These are phyloP conservation scores for Harpagifer antarcticus DNA, from an alignment of 2,797 vertebrate genomes.

Conservation along the genomic window DNA sequence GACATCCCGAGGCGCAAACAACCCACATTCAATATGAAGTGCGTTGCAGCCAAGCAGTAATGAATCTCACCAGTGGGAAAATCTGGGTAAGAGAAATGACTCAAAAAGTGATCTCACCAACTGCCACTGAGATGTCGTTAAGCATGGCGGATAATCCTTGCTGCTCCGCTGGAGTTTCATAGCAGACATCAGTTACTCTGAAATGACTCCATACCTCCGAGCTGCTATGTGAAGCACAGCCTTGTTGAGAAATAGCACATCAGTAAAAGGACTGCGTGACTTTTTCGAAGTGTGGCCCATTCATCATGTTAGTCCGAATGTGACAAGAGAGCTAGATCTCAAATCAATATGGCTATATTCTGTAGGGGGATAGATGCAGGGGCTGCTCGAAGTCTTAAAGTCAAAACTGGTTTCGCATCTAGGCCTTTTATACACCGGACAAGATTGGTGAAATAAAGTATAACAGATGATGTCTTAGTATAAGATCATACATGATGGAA, in stretches of 20 bases:
- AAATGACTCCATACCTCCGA: neutral
- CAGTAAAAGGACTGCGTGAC: constrained; percentile 29
- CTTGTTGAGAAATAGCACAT: constrained; percentile 28
- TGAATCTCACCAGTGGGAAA: constrained; percentile 32
- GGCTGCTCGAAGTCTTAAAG: neutral
- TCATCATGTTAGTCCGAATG: constrained; percentile 24
- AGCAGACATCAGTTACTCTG: constrained; percentile 42
- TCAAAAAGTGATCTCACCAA: constrained; percentile 26
- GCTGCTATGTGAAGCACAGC: constrained; percentile 23
- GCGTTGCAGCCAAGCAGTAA: constrained; percentile 25
- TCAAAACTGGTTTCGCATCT: neutral
- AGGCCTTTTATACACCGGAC: too few relatives aligned
- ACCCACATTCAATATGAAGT: constrained; percentile 31
- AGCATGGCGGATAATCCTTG: constrained; percentile 33
- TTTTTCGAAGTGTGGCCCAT: constrained; percentile 42
- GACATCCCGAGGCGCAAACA: constrained; percentile 11
- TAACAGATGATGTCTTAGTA: neutral
- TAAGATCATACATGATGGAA: neutral
- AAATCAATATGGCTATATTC: neutral
- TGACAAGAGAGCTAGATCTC: neutral
- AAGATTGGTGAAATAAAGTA: neutral
- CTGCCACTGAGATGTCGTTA: constrained; percentile 38
- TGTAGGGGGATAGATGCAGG: neutral
- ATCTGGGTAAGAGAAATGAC: constrained; percentile 40
- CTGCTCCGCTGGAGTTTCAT: constrained; percentile 40